Evolutionary conservation across 1,140 invertebrate species (phyloP), one percentile per base, ranked within the genome.

Genomic region (Watersipora subatra): DNA sequence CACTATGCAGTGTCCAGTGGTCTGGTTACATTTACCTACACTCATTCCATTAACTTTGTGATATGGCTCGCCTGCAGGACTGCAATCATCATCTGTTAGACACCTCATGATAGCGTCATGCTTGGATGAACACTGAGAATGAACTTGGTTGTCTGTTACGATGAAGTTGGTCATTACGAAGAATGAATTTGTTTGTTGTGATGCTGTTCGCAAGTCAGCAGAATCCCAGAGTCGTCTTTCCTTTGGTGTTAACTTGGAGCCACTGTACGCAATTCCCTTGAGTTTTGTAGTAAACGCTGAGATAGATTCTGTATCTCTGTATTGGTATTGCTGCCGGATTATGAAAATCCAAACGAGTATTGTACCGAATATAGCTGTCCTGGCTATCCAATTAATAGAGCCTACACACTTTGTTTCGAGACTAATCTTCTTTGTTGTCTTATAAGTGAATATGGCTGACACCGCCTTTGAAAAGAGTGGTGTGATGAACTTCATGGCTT

Each of bases 111-210:
- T n/a, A 22, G 59, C 27, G 2, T 59, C 24, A 17, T 29, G 66
- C 67, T 76, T 78, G 66, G 81, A 79, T 63, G 70, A 62, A 73
- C 84, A 84, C 2, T 57, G 64, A 22, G 69, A 70, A 64, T 78
- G 76, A 20, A 71, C 75, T 69, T 84, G 83, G 58, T 79, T 76
- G 25, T 75, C 73, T 19, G 83, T 85, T n/a, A 84, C 78, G n/a
- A 84, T 73, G 7, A 82, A 69, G 73, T 85, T 84, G 25, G 84
- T 85, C 64, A 76, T 82, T 28, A 85, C 80, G 75, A 85, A 85
- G 66, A 84, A 83, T 15, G 83, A 83, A 68, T 76, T 78, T 70
- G 83, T 83, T 72, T 82, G 80, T 70, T 80, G 80, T n/a, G 84
- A 76, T 2, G 84, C 83, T 19, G 84, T 71, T 15, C 84, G 80